Base-by-base conservation (phyloP, 2,113 vertebrate species). In the Carassius carassius region DNA sequence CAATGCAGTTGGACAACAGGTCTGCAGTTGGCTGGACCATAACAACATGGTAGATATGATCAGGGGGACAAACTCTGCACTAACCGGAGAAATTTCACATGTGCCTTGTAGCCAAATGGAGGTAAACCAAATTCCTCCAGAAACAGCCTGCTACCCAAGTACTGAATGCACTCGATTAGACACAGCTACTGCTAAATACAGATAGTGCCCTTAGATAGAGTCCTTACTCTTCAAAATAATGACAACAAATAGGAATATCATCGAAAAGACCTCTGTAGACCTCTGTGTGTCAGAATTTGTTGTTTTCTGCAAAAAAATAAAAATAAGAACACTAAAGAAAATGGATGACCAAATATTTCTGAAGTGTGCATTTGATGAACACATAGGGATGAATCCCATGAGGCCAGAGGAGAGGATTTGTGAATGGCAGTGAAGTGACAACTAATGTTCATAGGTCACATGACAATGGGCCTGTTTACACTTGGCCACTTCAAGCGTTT, bases 1-100 rank as follows among this genome's bases (percentile, higher is more conserved):
- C n/a, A n/a, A 85, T 37, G 77, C 54, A 11, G 37, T 41, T 70
- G 54, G 73, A 49, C 63, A n/a, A 41, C 75, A 78, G 83, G 62
- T 78, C 37, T 63, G 60, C 37, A 67, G 73, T n/a, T 84, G 75
- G 62, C 63, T 79, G 76, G 76, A 79, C 67, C 16, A 23, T 49
- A 62, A 74, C 19, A 81, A 35, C 37, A 10, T 37, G 37, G 51
- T 47, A 41, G 70, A 84, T 62, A 29, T 41, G 29, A 63, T 73
- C 32, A 76, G 17, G 69, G 72, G 29, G 62, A 60, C 25, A 37
- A 62, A 47, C 44, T 41, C 37, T 41, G 37, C 37, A 41, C 37
- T 41, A 41, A 69, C 49, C 58, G 79, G 14, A 60, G 47, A 84
- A 21, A 84, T 73, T 47, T 81, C 58, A 72, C 41, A 72, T 7